Evolutionary conservation across 2,888 invertebrate species (phyloP).

Genomic region (Pristionchus exspectatus): DNA sequence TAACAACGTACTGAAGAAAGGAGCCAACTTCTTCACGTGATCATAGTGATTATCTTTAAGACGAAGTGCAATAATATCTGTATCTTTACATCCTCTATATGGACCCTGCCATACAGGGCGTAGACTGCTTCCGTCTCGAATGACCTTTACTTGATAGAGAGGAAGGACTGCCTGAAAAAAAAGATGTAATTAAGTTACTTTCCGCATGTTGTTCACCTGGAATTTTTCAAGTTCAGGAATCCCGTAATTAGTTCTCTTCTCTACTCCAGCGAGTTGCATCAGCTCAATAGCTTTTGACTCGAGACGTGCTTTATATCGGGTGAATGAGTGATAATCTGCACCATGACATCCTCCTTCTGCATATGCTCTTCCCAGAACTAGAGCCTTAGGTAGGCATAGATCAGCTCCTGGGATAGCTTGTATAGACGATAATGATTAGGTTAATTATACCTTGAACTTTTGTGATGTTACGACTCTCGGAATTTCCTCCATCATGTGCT

Average conservation of each 20-base stretch:
- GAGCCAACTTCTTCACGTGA: neutral
- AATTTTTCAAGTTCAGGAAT: neutral
- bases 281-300: neutral
- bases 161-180: neutral
- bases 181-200: too few relatives aligned
- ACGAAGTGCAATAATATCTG: slow-evolving; percentile 10
- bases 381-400: neutral
- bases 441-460: neutral
- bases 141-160: neutral
- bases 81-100: neutral
- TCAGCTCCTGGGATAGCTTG: neutral
- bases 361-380: neutral
- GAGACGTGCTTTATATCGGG: neutral
- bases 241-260: neutral
- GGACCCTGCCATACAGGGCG: neutral
- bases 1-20: slow-evolving; percentile 2
- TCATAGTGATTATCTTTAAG: neutral
- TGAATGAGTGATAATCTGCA: neutral
- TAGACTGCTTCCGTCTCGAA: neutral
- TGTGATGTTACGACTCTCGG: neutral
- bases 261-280: neutral
- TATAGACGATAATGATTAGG: neutral
- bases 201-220: too few relatives aligned
- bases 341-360: neutral
- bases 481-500: neutral